Percentiles rank a stretch among this genome's conserved stretches.
Conservation (phyloP, 2,888 invertebrate species). For the Cremastinae sp. region DNA sequence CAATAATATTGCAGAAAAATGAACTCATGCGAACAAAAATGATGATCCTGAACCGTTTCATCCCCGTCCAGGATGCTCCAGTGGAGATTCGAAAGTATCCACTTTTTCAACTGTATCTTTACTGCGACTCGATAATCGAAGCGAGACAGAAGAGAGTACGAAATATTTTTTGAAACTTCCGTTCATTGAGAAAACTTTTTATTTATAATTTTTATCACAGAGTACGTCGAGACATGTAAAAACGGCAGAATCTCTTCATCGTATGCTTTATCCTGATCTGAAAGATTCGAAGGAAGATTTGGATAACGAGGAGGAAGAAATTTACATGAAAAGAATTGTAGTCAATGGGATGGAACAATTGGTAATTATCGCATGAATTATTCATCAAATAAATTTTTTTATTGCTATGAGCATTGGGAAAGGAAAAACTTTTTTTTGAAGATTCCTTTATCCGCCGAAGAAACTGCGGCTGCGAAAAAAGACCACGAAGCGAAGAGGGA, state of each 20-base stretch:
- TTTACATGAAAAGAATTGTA: conserved; percentile 66
- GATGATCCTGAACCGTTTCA: conserved; percentile 85
- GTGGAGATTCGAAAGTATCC: conserved; percentile 85
- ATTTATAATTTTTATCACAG: conserved; percentile 45
- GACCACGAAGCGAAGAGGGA: conserved; percentile 81
- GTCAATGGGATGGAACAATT: conserved; percentile 64
- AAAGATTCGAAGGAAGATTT: conserved; percentile 52
- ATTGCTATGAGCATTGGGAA: not conserved
- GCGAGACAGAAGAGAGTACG: conserved; percentile 69
- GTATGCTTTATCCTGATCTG: conserved; percentile 68
- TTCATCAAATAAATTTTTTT: not conserved
- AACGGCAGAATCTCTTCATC: conserved; percentile 67
- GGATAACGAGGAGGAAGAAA: conserved; percentile 66
- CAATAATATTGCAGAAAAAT: no score
- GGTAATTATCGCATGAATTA: no score
- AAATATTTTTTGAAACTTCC: not conserved
- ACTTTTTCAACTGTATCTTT: conserved; percentile 81
- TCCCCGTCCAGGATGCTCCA: conserved; percentile 85
- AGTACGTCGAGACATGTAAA: conserved; percentile 65
- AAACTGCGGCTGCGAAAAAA: conserved; percentile 64
- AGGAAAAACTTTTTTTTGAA: conserved; percentile 8
- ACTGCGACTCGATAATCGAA: conserved; percentile 71
- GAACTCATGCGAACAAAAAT: conserved; percentile 87
- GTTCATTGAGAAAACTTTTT: no score
- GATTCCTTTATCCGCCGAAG: conserved; percentile 67